Base-by-base conservation (phyloP, 2,888 invertebrate species). In the Amaurobius ferox region DNA sequence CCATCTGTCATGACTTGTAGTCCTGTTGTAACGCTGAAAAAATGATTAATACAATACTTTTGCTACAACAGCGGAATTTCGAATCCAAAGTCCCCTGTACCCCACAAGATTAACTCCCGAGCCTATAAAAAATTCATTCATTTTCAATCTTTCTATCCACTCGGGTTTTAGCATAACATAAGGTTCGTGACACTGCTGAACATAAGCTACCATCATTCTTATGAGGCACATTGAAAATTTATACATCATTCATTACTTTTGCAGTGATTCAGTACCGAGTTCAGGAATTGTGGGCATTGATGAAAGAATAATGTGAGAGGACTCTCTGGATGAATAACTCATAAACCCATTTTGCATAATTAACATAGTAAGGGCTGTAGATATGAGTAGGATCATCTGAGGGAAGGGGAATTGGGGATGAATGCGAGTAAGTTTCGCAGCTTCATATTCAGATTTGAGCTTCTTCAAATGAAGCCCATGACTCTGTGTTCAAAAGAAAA, bases 191-290 rank as follows among this genome's bases (percentile, higher is more conserved):
- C 55, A 55, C 55, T 19, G 23, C 55, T 23, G 23, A 55, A 23
- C 23, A 23, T 6, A 55, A 44, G n/a, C 16, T n/a, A 30, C 71
- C 71, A 55, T 44, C 71, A 55, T n/a, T 80, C 39, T 61, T n/a
- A 55, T 68, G 28, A 55, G 61, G 39, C 39, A 72, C 66, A 55
- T 67, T 72, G 72, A 79, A 79, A 72, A 80, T 74, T 73, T 80
- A 74, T 80, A 74, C 73, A 80, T 73, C 67, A 80, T 80, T 80
- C 68, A 80, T 80, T 61, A 80, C 44, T 48, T 66, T 64, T 62
- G 29, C 62, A 48, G 73, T 80, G 80, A 80, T 80, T 80, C 80
- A 80, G 48, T 1, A 23, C 23, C 19, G 19, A 23, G 23, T 23
- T 55, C 55, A 26, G 66, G 32, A 32, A 28, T 68, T 40, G 68